Percentiles rank a stretch among this genome's conserved stretches.
Conservation (phyloP, 2,888 invertebrate genomes). For the Drosophila lutescens region DNA sequence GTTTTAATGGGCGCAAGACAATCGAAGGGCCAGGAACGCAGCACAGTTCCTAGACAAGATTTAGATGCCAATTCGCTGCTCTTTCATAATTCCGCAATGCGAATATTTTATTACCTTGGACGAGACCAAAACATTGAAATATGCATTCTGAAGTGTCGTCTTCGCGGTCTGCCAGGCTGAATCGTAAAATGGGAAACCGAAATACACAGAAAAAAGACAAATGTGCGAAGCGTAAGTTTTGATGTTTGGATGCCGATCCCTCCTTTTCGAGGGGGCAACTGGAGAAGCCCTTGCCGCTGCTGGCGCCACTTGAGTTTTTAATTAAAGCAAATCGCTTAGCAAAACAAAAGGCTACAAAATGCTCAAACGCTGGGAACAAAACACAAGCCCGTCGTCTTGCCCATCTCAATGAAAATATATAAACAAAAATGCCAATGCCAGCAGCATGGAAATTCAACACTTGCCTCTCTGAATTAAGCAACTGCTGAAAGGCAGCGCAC, state of each 20-base stretch:
- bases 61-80: constrained; percentile 61
- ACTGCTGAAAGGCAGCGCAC: constrained; percentile 42
- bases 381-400: constrained; percentile 23
- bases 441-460: constrained; percentile 78
- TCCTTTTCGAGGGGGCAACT: constrained; percentile 10
- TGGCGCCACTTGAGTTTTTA: constrained; percentile 75
- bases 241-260: constrained; percentile 48
- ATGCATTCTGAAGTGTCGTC: constrained; percentile 72
- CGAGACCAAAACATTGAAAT: constrained; percentile 70
- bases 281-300: constrained; percentile 32
- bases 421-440: constrained; percentile 69
- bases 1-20: constrained; percentile 71
- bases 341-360: constrained; percentile 74
- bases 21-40: constrained; percentile 61
- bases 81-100: constrained; percentile 64
- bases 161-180: constrained; percentile 38
- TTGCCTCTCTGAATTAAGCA: constrained; percentile 68
- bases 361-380: constrained; percentile 46
- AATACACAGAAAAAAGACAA: constrained; percentile 26
- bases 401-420: constrained; percentile 52
- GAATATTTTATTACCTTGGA: constrained; percentile 72
- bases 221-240: constrained; percentile 56
- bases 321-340: constrained; percentile 68
- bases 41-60: constrained; percentile 69
- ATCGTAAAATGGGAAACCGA: constrained; percentile 56